Conservation (phyloP, 2,113 vertebrate species). For the Aspidoscelis tigris region DNA sequence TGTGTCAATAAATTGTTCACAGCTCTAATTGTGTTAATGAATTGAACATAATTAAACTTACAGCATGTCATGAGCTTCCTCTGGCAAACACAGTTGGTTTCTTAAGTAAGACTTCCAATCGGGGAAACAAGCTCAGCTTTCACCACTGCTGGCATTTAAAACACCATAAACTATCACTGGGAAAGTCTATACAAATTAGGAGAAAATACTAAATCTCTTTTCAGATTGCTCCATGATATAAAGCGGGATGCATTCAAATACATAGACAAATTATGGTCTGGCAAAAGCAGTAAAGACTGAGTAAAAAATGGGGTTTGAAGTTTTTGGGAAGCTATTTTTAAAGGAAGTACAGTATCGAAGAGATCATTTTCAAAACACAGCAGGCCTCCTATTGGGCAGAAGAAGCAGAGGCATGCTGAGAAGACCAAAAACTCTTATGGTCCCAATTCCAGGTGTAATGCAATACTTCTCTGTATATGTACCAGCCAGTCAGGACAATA, state of each 20-base stretch:
- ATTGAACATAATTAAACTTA: conserved; percentile 82
- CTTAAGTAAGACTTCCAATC: conserved; percentile 56
- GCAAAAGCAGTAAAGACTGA: background rate
- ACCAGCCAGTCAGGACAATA: too few relatives aligned
- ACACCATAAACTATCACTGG: background rate
- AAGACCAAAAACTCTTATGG: too few relatives aligned
- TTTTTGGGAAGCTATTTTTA: background rate
- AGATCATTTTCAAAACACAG: too few relatives aligned
- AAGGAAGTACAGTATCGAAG: too few relatives aligned
- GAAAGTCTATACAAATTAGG: conserved; percentile 18
- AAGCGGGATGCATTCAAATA: background rate
- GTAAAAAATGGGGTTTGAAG: background rate
- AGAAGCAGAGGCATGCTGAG: background rate
- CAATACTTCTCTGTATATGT: too few relatives aligned
- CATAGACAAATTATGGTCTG: background rate
- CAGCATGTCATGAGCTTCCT: conserved; percentile 72
- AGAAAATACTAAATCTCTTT: background rate
- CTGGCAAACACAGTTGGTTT: conserved; percentile 72
- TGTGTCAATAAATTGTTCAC: conserved; percentile 79
- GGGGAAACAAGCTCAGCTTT: conserved; percentile 39
- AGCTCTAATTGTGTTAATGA: conserved; percentile 81
- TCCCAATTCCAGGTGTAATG: too few relatives aligned
- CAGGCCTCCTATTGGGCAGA: background rate
- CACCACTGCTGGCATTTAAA: conserved; percentile 22
- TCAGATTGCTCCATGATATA: background rate